Evolutionary conservation across 2,888 invertebrate species (phyloP).

Genomic region (Noctua comes): DNA sequence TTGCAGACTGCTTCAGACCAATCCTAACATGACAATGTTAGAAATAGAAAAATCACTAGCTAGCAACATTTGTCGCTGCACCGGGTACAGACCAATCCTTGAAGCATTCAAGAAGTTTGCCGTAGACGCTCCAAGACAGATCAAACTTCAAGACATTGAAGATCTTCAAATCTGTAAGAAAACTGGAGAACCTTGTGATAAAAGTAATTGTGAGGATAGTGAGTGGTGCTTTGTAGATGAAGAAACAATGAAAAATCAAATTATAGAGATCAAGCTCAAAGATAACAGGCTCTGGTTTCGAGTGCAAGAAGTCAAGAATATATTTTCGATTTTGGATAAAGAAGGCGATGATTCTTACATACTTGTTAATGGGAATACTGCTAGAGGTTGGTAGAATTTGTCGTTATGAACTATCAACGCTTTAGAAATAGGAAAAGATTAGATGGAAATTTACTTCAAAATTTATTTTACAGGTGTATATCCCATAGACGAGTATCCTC

Average conservation of each 20-base stretch:
- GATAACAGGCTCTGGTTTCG: constrained; percentile 87
- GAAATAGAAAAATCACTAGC: constrained; percentile 94
- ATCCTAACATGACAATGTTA: constrained; percentile 65
- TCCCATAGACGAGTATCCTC: constrained; percentile 77
- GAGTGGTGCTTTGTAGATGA: constrained; percentile 66
- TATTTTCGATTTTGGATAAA: constrained; percentile 86
- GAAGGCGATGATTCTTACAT: constrained; percentile 88
- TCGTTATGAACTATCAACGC: background rate
- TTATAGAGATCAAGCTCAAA: constrained; percentile 68
- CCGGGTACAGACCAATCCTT: constrained; percentile 94
- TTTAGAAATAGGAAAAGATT: background rate
- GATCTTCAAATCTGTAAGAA: constrained; percentile 77
- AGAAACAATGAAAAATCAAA: constrained; percentile 69
- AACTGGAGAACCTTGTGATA: constrained; percentile 72
- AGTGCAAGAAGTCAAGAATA: constrained; percentile 84
- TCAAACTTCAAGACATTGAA: constrained; percentile 86
- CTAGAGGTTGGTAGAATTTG: constrained; percentile 89
- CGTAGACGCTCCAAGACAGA: constrained; percentile 88
- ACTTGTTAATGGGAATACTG: constrained; percentile 94
- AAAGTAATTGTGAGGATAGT: constrained; percentile 78
- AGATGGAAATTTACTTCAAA: background rate
- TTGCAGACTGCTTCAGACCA: constrained; percentile 55
- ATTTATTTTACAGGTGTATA: constrained; percentile 79
- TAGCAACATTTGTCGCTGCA: constrained; percentile 94
- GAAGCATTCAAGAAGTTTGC: constrained; percentile 94